phyloP scores from a whole-genome alignment of 2,113 vertebrate species.

The Myrmophylax atrothorax region DNA sequence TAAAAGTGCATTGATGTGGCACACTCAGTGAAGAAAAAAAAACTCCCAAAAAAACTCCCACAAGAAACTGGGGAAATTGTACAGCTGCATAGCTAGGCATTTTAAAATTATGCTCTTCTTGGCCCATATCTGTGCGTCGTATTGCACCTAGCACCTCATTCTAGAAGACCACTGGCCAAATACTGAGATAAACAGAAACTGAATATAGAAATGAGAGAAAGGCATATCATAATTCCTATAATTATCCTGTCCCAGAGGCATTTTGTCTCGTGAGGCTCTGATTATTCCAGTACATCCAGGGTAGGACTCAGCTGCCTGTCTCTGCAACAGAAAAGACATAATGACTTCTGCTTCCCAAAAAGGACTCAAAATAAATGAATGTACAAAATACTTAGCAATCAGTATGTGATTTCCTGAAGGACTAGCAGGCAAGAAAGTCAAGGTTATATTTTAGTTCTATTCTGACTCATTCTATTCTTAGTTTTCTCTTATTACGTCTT shows the following conservation, averaged over 20 bases:
- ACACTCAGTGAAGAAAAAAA: background rate
- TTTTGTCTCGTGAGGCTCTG: background rate
- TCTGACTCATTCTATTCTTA: slow-evolving; percentile 33
- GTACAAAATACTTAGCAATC: background rate
- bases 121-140: background rate
- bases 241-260: background rate
- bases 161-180: background rate
- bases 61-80: background rate
- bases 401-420: background rate
- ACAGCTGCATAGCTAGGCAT: background rate
- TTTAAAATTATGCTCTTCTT: background rate
- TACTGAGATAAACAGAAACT: background rate
- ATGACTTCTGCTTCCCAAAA: background rate
- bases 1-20: background rate
- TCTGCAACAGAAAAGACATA: background rate
- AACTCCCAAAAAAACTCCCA: background rate
- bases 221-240: background rate
- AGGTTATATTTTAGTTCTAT: slow-evolving; percentile 26
- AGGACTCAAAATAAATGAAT: background rate
- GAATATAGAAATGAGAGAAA: background rate
- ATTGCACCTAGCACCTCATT: background rate
- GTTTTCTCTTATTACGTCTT: slow-evolving; percentile 11
- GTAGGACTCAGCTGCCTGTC: background rate
- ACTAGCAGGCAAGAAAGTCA: background rate
- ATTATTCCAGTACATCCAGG: background rate